Conservation (phyloP, 1,140 invertebrate species). For the Drosophila melanica region DNA sequence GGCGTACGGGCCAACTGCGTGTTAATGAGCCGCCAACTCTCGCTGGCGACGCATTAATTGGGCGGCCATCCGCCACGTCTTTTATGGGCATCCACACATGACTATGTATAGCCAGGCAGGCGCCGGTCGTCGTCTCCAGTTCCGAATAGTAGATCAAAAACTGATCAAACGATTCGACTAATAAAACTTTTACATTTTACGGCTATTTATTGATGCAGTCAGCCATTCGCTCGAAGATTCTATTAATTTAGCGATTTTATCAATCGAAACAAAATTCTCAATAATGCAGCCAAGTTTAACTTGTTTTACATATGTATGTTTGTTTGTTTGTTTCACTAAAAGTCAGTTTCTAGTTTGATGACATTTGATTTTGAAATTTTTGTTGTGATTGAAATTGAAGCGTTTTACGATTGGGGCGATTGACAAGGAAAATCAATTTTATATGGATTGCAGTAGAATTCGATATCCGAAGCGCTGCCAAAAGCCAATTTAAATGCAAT, state of each 20-base stretch:
- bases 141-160: conserved; percentile 26
- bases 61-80: conserved; percentile 46
- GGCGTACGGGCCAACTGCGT: conserved; percentile 64
- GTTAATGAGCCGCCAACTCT: conserved; percentile 79
- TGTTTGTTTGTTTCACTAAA: conserved; percentile 37
- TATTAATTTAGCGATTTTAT: conserved; percentile 76
- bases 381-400: conserved; percentile 61
- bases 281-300: conserved; percentile 36
- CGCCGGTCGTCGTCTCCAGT: conserved; percentile 37
- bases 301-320: conserved; percentile 61
- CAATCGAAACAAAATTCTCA: conserved; percentile 57
- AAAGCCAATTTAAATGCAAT: conserved; percentile 79
- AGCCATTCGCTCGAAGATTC: conserved; percentile 9
- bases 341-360: conserved; percentile 9
- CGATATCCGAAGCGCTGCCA: conserved; percentile 72
- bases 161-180: conserved; percentile 27
- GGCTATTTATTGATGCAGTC: conserved; percentile 46
- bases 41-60: conserved; percentile 76
- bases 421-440: conserved; percentile 53
- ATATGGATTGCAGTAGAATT: conserved; percentile 59
- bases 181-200: conserved; percentile 71
- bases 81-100: conserved; percentile 66
- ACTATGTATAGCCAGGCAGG: conserved; percentile 55
- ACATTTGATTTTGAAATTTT: conserved; percentile 15
- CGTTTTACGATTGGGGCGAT: conserved; percentile 47